Evolutionary conservation across 1,140 invertebrate species (phyloP).

Genomic region (Trachymyrmex cornetzi): DNA sequence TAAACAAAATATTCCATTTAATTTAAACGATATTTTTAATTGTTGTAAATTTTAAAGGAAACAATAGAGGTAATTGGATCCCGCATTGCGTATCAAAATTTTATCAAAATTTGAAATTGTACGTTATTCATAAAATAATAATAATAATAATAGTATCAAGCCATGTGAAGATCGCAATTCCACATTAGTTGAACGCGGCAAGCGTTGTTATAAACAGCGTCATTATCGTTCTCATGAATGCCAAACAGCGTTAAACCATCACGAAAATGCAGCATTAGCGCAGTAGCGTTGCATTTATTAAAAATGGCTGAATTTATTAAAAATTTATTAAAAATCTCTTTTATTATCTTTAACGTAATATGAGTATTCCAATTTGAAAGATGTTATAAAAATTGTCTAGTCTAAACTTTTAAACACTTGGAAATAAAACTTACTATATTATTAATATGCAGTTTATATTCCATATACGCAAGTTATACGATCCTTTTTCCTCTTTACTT

Average conservation of each 20-base stretch:
- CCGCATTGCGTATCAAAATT: conserved; percentile 25
- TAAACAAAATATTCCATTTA: background rate
- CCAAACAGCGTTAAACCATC: conserved; percentile 26
- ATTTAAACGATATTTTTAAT: conserved; percentile 14
- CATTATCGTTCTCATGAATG: conserved; percentile 49
- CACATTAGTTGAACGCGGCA: conserved; percentile 24
- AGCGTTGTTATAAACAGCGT: conserved; percentile 51
- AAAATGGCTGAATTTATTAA: background rate
- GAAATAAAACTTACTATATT: background rate
- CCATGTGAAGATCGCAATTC: conserved; percentile 39
- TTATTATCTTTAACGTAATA: background rate
- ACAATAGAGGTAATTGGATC: background rate
- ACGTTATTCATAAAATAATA: conserved; percentile 45
- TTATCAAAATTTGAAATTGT: conserved; percentile 14
- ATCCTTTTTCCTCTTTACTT: background rate
- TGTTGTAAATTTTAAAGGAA: background rate
- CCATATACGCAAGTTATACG: background rate
- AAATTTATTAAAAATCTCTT: background rate
- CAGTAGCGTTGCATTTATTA: conserved; percentile 18
- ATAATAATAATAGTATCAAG: conserved; percentile 7
- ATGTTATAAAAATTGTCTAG: background rate
- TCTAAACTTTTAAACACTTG: background rate
- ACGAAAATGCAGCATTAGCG: conserved; percentile 21
- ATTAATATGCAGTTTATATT: background rate
- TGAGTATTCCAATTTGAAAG: background rate